phyloP scores from a whole-genome alignment of 2,113 vertebrate species.

The Erythrolamprus reginae region DNA sequence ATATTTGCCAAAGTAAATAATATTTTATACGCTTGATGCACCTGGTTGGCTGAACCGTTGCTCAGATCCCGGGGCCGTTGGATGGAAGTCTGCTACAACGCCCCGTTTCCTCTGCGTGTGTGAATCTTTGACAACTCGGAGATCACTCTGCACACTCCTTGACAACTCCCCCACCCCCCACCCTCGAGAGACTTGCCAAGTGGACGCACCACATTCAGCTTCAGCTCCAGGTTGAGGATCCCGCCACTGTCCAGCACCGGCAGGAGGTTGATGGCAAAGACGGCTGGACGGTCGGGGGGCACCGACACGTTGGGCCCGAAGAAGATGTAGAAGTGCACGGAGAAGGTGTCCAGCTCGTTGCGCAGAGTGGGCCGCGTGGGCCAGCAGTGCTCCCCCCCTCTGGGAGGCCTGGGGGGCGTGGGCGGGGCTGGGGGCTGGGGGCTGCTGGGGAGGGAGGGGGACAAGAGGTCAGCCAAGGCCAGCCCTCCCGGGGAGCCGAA shows the following conservation, averaged over 20 bases:
- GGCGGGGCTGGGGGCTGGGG: conserved; percentile 36
- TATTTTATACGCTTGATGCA: too few species aligned
- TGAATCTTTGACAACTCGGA: too few species aligned
- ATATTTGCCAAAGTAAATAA: too few species aligned
- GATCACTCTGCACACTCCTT: too few species aligned
- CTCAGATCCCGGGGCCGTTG: too few species aligned
- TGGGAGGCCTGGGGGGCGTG: background rate
- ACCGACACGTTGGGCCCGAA: conserved; percentile 92
- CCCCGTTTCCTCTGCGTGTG: too few species aligned
- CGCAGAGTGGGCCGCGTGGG: conserved; percentile 90
- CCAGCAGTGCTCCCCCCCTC: conserved; percentile 75
- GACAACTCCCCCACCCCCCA: too few species aligned
- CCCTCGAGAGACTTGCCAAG: background rate
- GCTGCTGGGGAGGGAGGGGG: conserved; percentile 56
- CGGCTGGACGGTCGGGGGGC: conserved; percentile 81
- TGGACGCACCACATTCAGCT: conserved; percentile 85
- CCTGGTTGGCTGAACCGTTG: too few species aligned
- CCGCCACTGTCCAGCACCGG: conserved; percentile 95
- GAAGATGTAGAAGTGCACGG: conserved; percentile 97
- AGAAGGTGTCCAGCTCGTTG: conserved; percentile 97
- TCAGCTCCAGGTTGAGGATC: conserved; percentile 92
- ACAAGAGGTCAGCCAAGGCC: conserved; percentile 71
- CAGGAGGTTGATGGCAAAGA: conserved; percentile 91
- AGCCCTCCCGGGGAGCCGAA: conserved; percentile 80
- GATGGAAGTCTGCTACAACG: too few species aligned